Percentiles rank a stretch among this genome's conserved stretches.
These are phyloP conservation scores for Felis chaus DNA, from an alignment of 2,113 vertebrate genomes.

Conservation along the genomic window DNA sequence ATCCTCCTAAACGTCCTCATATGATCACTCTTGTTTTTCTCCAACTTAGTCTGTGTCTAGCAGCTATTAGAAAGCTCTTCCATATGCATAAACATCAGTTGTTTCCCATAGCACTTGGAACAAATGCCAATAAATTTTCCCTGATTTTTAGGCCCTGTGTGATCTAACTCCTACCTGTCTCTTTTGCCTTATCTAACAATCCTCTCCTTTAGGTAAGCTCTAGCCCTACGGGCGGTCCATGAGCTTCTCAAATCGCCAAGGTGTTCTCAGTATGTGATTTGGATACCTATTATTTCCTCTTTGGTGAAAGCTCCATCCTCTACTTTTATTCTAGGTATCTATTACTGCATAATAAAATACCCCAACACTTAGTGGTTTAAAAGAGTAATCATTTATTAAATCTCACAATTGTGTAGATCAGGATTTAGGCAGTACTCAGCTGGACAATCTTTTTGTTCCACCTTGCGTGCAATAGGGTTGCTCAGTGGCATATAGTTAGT, in stretches of 20 bases:
- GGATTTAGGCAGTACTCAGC: background rate
- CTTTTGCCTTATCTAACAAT: background rate
- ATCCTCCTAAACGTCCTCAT: background rate
- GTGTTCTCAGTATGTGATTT: background rate
- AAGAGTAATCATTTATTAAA: background rate
- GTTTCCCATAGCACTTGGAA: background rate
- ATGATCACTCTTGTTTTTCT: background rate
- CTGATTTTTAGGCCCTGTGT: background rate
- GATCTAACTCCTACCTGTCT: background rate
- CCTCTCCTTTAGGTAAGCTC: background rate
- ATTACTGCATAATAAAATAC: background rate
- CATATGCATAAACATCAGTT: background rate
- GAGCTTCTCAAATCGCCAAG: background rate
- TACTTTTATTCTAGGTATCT: background rate
- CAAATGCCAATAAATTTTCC: background rate
- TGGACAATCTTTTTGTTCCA: background rate
- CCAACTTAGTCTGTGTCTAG: background rate
- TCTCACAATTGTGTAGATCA: background rate
- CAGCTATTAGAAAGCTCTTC: background rate
- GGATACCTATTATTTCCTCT: background rate
- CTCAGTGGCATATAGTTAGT: background rate
- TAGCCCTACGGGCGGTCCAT: fast-evolving
- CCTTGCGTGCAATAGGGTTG: background rate
- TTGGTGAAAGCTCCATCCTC: background rate
- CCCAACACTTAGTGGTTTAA: background rate